Base-by-base conservation (phyloP, 2,113 vertebrate genomes). In the Mola mola region DNA sequence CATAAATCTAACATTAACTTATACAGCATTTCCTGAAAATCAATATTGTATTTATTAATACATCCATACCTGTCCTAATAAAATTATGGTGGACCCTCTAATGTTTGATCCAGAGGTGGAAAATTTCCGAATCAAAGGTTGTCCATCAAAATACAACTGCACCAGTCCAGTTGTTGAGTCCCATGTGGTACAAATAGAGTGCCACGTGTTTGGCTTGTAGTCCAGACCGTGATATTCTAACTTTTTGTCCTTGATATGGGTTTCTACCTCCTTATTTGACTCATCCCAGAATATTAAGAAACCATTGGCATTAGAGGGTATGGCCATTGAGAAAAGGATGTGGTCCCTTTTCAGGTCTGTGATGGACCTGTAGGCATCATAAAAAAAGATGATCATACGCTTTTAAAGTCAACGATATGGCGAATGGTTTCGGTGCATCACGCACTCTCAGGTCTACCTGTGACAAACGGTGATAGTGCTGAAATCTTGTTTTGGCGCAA, bases 61-160 rank as follows among this genome's bases (percentile, higher is more conserved):
- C n/a, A n/a, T n/a, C n/a, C 13, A 2, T 72, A 89, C 88, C 87
- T 88, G 87, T 61, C 87, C 89, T 29, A 90, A n/a, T 0, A 79
- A 26, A n/a, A 87, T 84, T 2, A 69, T 51, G 4, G 24, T 0
- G 1, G 4, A 0, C 19, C 63, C 75, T 3, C 6, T 24, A 28
- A 88, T 75, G 8, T 1, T 50, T 20, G 15, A 3, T 37, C 49
- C 67, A 16, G 31, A 3, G 4, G 0, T 50, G 19, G 29, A 0
- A 5, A 8, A 76, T 68, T 79, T 88, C 17, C 13, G 79, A 3
- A 47, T 6, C 0, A 36, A 72, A 11, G 72, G 71, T 10, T 20
- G 20, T 13, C 86, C 81, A 47, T 88, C 36, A 26, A 87, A 34
- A 87, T 87, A 90, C 33, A 88, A 0, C 66, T 88, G 89, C 4